A percentile compares a stretch with the other conserved stretches of the same genome.
These are phyloP conservation scores for Camptogramma bilineatum DNA, from an alignment of 2,888 invertebrate species.

Conservation along the genomic window DNA sequence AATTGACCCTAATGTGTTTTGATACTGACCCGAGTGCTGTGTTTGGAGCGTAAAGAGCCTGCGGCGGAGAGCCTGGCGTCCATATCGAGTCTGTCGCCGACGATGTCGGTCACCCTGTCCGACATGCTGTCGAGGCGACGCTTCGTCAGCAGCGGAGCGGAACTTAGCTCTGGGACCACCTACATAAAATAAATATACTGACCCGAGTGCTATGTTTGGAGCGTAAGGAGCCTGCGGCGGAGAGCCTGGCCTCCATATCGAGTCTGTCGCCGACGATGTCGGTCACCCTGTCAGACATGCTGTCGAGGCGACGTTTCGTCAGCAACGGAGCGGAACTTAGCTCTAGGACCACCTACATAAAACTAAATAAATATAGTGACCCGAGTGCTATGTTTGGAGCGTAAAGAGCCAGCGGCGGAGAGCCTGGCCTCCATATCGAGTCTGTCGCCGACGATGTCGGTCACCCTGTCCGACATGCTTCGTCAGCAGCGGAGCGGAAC, in stretches of 20 bases:
- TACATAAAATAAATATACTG: too few species aligned
- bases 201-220: constrained; percentile 61
- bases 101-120: constrained; percentile 55
- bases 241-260: constrained; percentile 57
- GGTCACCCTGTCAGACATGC: constrained; percentile 46
- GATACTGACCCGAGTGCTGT: constrained; percentile 53
- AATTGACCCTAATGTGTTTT: neutral
- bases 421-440: constrained; percentile 55
- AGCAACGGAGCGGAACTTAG: too few species aligned
- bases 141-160: too few species aligned
- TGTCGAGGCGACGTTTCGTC: neutral
- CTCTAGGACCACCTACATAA: too few species aligned
- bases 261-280: constrained; percentile 57
- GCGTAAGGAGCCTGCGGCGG: constrained; percentile 58
- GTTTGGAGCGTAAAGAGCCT: constrained; percentile 62
- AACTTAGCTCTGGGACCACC: too few species aligned
- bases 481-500: too few species aligned
- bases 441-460: constrained; percentile 58
- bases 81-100: constrained; percentile 55
- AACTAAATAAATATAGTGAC: too few species aligned
- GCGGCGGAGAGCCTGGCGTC: constrained; percentile 58
- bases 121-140: neutral
- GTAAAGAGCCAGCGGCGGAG: constrained; percentile 58
- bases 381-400: constrained; percentile 63
- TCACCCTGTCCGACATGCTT: constrained; percentile 43